Conservation (phyloP, 1,140 invertebrate species). For the Ips typographus region DNA sequence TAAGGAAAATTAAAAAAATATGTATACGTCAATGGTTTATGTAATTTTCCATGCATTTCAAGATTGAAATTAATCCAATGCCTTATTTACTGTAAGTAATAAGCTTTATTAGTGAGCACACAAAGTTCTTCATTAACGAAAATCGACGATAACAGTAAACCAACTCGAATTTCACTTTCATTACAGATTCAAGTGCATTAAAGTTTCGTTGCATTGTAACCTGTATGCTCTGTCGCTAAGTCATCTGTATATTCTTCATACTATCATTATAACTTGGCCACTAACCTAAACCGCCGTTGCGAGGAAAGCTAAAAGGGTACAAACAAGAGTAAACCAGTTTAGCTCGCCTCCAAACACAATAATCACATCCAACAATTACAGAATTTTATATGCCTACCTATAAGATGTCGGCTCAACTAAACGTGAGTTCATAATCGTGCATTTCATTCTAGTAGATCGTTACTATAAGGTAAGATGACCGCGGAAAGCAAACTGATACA, state of each 20-base stretch:
- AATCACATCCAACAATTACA: slow-evolving; percentile 15
- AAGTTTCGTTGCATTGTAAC: slow-evolving; percentile 40
- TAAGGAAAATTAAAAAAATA: too few species aligned
- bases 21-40: too few species aligned
- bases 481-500: neutral
- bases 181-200: too few species aligned
- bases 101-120: too few species aligned
- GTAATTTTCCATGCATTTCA: too few species aligned
- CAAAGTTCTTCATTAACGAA: too few species aligned
- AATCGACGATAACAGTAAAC: too few species aligned
- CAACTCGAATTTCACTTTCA: too few species aligned
- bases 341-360: slow-evolving; percentile 2
- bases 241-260: slow-evolving; percentile 38
- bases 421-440: neutral
- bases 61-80: too few species aligned
- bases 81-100: too few species aligned
- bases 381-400: slow-evolving; percentile 37
- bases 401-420: slow-evolving; percentile 34
- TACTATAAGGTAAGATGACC: slow-evolving; percentile 18
- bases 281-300: slow-evolving; percentile 9
- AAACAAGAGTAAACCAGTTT: neutral
- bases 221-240: slow-evolving; percentile 42
- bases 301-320: slow-evolving; percentile 10
- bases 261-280: slow-evolving; percentile 23
- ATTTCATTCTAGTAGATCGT: neutral